Percentiles rank a stretch among this genome's conserved stretches.
Evolutionary conservation across 1,140 invertebrate species (phyloP).

Genomic region (Microvelia longipes): DNA sequence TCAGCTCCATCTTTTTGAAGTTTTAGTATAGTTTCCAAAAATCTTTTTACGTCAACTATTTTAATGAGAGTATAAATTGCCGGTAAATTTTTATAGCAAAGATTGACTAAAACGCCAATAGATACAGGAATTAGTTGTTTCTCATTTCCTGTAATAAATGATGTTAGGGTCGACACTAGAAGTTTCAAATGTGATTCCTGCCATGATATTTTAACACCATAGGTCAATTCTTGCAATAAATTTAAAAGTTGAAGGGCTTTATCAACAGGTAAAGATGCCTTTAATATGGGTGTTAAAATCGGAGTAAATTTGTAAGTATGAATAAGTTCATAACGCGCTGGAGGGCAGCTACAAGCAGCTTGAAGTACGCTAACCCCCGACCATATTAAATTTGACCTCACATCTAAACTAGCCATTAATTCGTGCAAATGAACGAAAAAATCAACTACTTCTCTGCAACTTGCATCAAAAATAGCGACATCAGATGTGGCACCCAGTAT

Average conservation of each 20-base stretch:
- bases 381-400: slow-evolving; percentile 33
- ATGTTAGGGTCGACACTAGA: slow-evolving; percentile 41
- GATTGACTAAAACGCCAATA: slow-evolving; percentile 49
- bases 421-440: slow-evolving; percentile 40
- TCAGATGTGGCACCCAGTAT: background rate
- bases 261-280: background rate
- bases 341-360: slow-evolving; percentile 40
- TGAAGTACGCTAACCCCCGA: slow-evolving; percentile 42
- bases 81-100: slow-evolving; percentile 51
- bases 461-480: slow-evolving; percentile 35
- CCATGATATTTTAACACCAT: slow-evolving; percentile 52
- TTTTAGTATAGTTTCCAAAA: slow-evolving; percentile 38
- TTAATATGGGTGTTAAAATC: slow-evolving; percentile 39
- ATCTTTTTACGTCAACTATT: slow-evolving; percentile 43
- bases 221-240: slow-evolving; percentile 43
- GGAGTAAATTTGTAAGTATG: slow-evolving; percentile 52
- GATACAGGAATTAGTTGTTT: slow-evolving; percentile 41
- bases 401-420: slow-evolving; percentile 27
- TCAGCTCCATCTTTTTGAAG: slow-evolving; percentile 30
- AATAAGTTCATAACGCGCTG: slow-evolving; percentile 40
- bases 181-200: slow-evolving; percentile 46
- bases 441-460: slow-evolving; percentile 30
- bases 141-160: slow-evolving; percentile 40
- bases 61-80: slow-evolving; percentile 46
- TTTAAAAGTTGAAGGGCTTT: slow-evolving; percentile 6